A percentile compares a stretch with the other conserved stretches of the same genome.
phyloP scores from a whole-genome alignment of 1,140 invertebrate genomes.

The Drosophila orena region DNA sequence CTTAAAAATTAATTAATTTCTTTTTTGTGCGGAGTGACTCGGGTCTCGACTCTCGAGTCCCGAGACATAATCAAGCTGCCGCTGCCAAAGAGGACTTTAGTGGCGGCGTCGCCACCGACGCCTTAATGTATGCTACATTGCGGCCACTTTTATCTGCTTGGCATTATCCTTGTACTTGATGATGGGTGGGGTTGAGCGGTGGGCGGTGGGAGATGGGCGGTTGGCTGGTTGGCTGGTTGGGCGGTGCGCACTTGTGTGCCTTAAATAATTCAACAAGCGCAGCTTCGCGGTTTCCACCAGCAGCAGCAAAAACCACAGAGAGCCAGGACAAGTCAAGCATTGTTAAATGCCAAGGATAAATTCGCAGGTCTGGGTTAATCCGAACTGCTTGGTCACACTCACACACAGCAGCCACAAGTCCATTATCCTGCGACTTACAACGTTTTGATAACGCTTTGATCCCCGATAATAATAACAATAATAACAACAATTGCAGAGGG shows the following conservation, averaged over 20 bases:
- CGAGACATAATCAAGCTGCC: constrained; percentile 77
- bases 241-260: constrained; percentile 67
- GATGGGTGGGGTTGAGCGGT: neutral
- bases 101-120: constrained; percentile 41
- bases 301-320: constrained; percentile 26
- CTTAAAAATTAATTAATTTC: constrained; percentile 84
- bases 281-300: constrained; percentile 40
- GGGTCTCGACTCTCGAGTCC: constrained; percentile 38
- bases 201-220: neutral
- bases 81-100: constrained; percentile 51
- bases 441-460: constrained; percentile 40
- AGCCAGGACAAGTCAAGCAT: constrained; percentile 40
- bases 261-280: constrained; percentile 80
- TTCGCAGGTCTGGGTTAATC: constrained; percentile 42
- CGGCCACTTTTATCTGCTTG: constrained; percentile 71
- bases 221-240: neutral
- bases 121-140: constrained; percentile 75
- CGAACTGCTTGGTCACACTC: constrained; percentile 8
- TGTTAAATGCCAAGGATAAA: constrained; percentile 79
- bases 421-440: constrained; percentile 43
- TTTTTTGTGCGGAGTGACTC: constrained; percentile 64
- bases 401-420: constrained; percentile 42
- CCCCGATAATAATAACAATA: constrained; percentile 34
- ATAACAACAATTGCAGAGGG: constrained; percentile 35
- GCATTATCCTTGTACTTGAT: constrained; percentile 58